phyloP scores from a whole-genome alignment of 2,113 vertebrate genomes.

The Rhagologus leucostigma region DNA sequence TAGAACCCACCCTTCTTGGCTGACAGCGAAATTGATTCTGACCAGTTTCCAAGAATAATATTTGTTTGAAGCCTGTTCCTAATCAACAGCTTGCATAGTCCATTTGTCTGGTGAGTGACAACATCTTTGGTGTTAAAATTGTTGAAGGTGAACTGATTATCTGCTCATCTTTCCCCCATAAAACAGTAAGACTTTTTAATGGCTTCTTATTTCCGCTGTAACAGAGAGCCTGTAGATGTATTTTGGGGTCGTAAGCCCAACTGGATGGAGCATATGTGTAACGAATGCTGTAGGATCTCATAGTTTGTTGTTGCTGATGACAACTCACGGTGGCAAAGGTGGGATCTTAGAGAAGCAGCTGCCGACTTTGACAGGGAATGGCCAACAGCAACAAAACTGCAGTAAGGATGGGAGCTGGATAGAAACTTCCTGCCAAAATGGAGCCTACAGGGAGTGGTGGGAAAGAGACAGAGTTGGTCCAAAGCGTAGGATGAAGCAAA shows the following conservation, averaged over 20 bases:
- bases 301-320: neutral
- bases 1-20: neutral
- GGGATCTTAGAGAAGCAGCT: neutral
- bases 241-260: neutral
- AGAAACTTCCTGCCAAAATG: neutral
- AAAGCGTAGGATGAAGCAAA: neutral
- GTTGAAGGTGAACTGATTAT: neutral
- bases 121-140: neutral
- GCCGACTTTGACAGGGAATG: neutral
- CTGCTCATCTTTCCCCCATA: neutral
- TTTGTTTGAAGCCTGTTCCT: neutral
- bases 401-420: neutral
- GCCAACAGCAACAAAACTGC: neutral
- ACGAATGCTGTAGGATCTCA: neutral
- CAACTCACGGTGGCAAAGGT: neutral
- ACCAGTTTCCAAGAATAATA: neutral
- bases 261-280: neutral
- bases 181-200: neutral
- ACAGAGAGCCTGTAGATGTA: neutral
- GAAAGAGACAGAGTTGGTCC: neutral
- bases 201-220: neutral
- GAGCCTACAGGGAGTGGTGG: neutral
- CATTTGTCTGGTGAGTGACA: neutral
- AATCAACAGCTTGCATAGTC: neutral
- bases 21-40: neutral